A percentile compares a stretch with the other conserved stretches of the same genome.
Evolutionary conservation across 2,888 invertebrate species (phyloP).

Genomic region (Ochropacha duplaris): DNA sequence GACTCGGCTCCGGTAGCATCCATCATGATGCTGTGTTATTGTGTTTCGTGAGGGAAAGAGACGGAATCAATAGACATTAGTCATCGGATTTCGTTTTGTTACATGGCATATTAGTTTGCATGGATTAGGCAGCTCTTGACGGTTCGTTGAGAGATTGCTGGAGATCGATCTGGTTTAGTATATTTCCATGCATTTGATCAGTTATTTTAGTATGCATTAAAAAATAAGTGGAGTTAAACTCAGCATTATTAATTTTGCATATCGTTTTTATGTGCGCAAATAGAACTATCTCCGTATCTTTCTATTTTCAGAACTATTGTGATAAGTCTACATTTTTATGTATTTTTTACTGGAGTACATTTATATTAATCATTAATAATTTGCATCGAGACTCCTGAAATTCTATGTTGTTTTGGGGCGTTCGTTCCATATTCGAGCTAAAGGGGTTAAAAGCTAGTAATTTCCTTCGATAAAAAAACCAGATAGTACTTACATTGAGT

Average conservation of each 20-base stretch:
- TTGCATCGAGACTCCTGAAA: too few relatives aligned
- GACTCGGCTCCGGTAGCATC: conserved; percentile 65
- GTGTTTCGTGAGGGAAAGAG: background rate
- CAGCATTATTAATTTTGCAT: background rate
- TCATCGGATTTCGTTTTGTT: conserved; percentile 68
- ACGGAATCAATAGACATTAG: conserved; percentile 47
- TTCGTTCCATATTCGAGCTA: too few relatives aligned
- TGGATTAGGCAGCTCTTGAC: conserved; percentile 46
- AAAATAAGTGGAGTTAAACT: background rate
- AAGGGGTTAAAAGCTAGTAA: too few relatives aligned
- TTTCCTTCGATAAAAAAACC: too few relatives aligned
- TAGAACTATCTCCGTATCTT: too few relatives aligned
- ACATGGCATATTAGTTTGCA: conserved; percentile 50
- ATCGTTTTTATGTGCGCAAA: background rate
- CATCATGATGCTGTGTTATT: conserved; percentile 50
- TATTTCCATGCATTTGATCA: background rate
- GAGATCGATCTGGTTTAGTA: background rate
- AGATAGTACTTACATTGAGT: too few relatives aligned
- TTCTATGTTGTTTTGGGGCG: too few relatives aligned
- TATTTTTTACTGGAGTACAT: too few relatives aligned
- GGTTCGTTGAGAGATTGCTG: conserved; percentile 6
- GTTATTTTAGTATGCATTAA: background rate
- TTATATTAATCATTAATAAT: too few relatives aligned
- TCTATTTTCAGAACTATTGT: too few relatives aligned
- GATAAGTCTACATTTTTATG: too few relatives aligned